These are phyloP conservation scores for Trichonephila inaurata DNA, from an alignment of 1,140 invertebrate genomes.

Conservation along the genomic window DNA sequence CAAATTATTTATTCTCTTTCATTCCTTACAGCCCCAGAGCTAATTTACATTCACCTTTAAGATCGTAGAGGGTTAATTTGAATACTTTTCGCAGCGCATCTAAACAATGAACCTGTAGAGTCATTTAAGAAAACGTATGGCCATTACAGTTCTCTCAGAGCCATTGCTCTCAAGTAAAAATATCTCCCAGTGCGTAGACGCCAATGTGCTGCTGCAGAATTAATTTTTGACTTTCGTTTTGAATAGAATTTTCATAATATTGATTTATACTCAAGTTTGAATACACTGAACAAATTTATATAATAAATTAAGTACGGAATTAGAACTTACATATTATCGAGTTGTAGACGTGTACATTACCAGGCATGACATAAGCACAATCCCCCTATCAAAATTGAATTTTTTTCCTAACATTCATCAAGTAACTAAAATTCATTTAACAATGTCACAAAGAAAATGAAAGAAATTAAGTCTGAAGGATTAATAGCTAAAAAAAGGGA, in stretches of 20 bases:
- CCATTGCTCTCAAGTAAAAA: not conserved
- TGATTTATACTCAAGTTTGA: not conserved
- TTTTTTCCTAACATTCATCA: too few relatives aligned
- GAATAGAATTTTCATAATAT: not conserved
- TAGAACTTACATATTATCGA: too few relatives aligned
- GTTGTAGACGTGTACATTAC: too few relatives aligned
- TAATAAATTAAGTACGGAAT: not conserved
- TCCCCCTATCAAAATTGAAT: too few relatives aligned
- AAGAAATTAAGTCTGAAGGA: too few relatives aligned
- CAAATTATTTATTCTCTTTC: constrained; percentile 15
- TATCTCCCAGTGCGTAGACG: not conserved
- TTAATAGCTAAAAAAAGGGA: too few relatives aligned
- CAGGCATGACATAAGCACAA: too few relatives aligned
- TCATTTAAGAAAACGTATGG: constrained; percentile 8
- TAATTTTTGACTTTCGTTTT: too few relatives aligned
- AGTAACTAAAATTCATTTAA: too few relatives aligned
- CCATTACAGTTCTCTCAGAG: not conserved
- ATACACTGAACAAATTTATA: not conserved
- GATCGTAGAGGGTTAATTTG: not conserved
- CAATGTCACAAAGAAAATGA: too few relatives aligned
- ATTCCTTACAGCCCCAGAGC: not conserved
- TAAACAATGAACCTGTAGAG: not conserved
- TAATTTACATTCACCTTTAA: not conserved
- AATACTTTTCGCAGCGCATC: not conserved
- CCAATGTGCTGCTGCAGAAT: not conserved